Evolutionary conservation across 2,888 invertebrate genomes (phyloP), one percentile per base, ranked within the genome.

Genomic region (Keiferia lycopersicella): DNA sequence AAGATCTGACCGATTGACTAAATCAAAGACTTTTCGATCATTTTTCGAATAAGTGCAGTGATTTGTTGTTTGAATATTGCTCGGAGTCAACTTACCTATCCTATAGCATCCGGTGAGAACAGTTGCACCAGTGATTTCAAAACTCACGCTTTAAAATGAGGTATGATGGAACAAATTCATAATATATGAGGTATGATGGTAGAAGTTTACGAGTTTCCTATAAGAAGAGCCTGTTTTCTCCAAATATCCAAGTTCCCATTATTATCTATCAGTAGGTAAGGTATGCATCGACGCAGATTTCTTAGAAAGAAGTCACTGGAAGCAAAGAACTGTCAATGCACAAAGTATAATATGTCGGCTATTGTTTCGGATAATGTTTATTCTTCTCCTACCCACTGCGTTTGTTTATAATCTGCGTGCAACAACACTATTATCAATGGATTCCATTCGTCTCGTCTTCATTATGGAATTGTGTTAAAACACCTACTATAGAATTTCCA

Each of bases 371-470:
- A 8, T 10, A 10, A 30, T 34, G 57, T 57, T 34, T 34, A 34
- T 34, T 57, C 57, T 57, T 57, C 34, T 53, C 51, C 51, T 26
- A 53, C 34, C n/a, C 57, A 18, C 57, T 16, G 22, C 34, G 34
- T 22, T 10, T 53, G 39, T 62, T 62, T 51, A 39, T 39, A 53
- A 22, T 22, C 16, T 22, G n/a, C 16, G 22, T 39, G 20, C 53
- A 62, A 53, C 8, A 53, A 62, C 51, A 56, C 26, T 26, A 26
- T 34, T 16, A 34, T 53, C 51, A 22, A 53, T 20, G 22, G 14
- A 22, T 14, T 12, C 26, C 26, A 53, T 53, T 26, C 34, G 51
- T 14, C 11, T 53, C 14, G 51, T n/a, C n/a, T n/a, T n/a, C n/a
- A 22, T 53, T 14, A 26, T 22, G 51, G 51, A 53, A 53, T 53